Percentiles rank a stretch among this genome's conserved stretches.
Evolutionary conservation across 2,113 vertebrate species (phyloP).

Genomic region (Silurus asotus): DNA sequence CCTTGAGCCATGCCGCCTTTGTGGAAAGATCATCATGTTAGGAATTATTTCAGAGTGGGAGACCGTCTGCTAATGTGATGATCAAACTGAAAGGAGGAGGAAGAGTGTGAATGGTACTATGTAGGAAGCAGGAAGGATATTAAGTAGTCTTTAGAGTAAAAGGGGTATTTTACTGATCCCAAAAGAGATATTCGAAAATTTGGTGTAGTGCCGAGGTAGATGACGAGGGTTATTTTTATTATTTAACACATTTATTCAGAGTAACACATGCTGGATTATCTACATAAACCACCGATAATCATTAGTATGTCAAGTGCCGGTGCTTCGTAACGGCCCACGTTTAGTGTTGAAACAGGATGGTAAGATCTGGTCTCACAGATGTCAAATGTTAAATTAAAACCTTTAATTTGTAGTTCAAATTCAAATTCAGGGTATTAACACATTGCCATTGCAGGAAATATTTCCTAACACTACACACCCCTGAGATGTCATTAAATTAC

Average conservation of each 20-base stretch:
- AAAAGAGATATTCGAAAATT: too few species aligned
- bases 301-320: background rate
- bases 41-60: background rate
- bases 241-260: background rate
- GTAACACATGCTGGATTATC: background rate
- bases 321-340: background rate
- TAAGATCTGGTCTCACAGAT: too few species aligned
- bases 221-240: background rate
- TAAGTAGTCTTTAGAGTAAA: background rate
- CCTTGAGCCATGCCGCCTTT: slow-evolving; percentile 41
- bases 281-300: background rate
- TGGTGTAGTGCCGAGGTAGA: too few species aligned
- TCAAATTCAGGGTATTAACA: background rate
- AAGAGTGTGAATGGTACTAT: background rate
- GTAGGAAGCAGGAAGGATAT: background rate
- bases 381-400: too few species aligned
- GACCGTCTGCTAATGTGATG: slow-evolving; percentile 53
- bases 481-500: background rate
- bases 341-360: too few species aligned
- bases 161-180: too few species aligned
- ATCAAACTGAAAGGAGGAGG: slow-evolving; percentile 49
- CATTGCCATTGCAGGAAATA: background rate
- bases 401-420: background rate
- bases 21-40: slow-evolving; percentile 2
- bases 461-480: background rate